Evolutionary conservation across 2,113 vertebrate species (phyloP), one percentile per base, ranked within the genome.

Genomic region (Rhinoptilus africanus): DNA sequence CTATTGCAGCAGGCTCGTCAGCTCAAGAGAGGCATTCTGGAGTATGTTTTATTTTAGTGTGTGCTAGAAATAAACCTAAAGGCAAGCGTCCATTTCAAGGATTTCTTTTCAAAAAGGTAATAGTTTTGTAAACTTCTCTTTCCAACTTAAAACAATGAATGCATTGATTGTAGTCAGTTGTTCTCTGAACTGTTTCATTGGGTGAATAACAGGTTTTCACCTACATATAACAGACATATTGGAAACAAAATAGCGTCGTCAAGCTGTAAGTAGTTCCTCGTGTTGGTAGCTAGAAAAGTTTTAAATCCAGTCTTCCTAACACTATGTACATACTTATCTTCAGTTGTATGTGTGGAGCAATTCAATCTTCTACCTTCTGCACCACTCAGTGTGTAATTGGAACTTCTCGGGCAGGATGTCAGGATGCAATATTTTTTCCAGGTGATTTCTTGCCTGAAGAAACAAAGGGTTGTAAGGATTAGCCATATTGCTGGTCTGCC

Each of bases 341-440:
- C 32, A 35, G 23, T 48, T 1, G 0, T 41, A 30, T 14, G 4
- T 57, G 35, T 3, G 1, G 17, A 63, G 88, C n/a, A 47, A 1
- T 8, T 53, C 35, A 78, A 93, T 86, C n/a, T 19, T 48, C 17
- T 59, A 10, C 26, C 14, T 69, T 72, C 43, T 85, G 35, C n/a
- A 51, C n/a, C 34, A 45, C 39, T 63, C 3, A 2, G 14, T 59
- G 45, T 85, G 34, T 51, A 50, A 85, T 10, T 50, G 45, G 10
- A 60, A n/a, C 35, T 73, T 35, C 8, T 43, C 21, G 41, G 39
- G 60, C 11, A 85, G 63, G 57, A 23, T 37, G 13, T 9, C 11
- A 83, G 63, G 57, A 23, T 37, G 13, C 10, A 67, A 26, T 24
- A 34, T 43, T 41, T 56, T 26, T 47, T 78, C 20, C 22, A 37